Evolutionary conservation across 1,140 invertebrate species (phyloP), one percentile per base, ranked within the genome.

Genomic region (Yoshiicerus persimilis): DNA sequence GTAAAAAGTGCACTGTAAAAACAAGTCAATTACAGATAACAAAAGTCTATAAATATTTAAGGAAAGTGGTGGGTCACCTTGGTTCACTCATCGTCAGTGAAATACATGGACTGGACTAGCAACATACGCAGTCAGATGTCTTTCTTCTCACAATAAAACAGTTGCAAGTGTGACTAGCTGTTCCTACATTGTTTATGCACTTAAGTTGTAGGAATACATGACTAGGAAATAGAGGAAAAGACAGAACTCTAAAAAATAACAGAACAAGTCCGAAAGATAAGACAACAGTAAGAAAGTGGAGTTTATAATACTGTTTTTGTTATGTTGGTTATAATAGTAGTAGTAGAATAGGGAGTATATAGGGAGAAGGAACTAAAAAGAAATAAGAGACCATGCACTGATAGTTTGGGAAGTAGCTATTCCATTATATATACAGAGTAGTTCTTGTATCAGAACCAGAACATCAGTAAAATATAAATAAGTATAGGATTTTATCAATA

Each of bases 121-220:
- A n/a, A 23, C 34, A 84, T 38, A 0, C n/a, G 38, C 39, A 32
- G 66, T 75, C 87, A 87, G 87, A 83, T 87, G 87, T 77, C 56
- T 47, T 39, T 62, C 25, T 87, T 87, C 87, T 87, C 87, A 87
- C 87, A 70, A 84, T 87, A 84, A 87, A 87, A 87, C 77, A 66
- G 23, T 25, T 87, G 34, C 16, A 87, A 83, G 87, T 34, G 36
- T 38, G 34, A 80, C 32, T 80, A 23, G 20, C 3, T 80, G 16
- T 25, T 9, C 8, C 75, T 23, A 70, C n/a, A n/a, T n/a, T n/a
- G 4, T 56, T 56, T 56, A 56, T n/a, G 47, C n/a, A 56, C 6
- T 3, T 6, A 56, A 56, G 41, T 11, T 13, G 2, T 8, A 39
- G 41, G 41, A 13, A 20, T 47, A 13, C 16, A 47, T 20, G n/a